Conservation (phyloP, 2,113 vertebrate species). For the Muntiacus reevesi region DNA sequence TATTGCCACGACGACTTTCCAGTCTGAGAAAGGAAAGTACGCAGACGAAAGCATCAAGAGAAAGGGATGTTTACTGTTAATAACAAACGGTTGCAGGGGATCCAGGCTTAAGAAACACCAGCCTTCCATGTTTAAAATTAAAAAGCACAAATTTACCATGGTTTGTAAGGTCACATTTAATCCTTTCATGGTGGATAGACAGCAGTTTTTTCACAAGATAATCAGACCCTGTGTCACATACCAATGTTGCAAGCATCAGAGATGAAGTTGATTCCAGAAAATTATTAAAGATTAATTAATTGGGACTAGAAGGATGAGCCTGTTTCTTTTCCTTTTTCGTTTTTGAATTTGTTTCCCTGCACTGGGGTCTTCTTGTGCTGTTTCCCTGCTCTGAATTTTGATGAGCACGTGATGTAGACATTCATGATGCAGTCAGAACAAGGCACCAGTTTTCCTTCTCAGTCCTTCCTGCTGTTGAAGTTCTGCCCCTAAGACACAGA, state of each 20-base stretch:
- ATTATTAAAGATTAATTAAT: neutral
- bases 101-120: neutral
- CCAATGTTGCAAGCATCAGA: too few species aligned
- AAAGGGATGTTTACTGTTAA: neutral
- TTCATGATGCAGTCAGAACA: neutral
- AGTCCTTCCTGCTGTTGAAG: neutral
- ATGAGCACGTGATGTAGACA: fast-evolving
- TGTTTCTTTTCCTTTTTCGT: too few species aligned
- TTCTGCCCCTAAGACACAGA: neutral
- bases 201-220: neutral
- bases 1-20: neutral
- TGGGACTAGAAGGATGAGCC: fast-evolving
- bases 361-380: too few species aligned
- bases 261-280: neutral
- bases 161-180: fast-evolving
- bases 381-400: neutral
- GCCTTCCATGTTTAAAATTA: neutral
- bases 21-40: fast-evolving
- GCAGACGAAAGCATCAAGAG: neutral
- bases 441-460: neutral
- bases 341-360: neutral
- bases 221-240: fast-evolving
- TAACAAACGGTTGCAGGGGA: neutral
- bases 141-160: neutral
- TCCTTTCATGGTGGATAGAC: neutral